Evolutionary conservation across 1,140 invertebrate genomes (phyloP), one percentile per base, ranked within the genome.

Genomic region (Cotesia typhae): DNA sequence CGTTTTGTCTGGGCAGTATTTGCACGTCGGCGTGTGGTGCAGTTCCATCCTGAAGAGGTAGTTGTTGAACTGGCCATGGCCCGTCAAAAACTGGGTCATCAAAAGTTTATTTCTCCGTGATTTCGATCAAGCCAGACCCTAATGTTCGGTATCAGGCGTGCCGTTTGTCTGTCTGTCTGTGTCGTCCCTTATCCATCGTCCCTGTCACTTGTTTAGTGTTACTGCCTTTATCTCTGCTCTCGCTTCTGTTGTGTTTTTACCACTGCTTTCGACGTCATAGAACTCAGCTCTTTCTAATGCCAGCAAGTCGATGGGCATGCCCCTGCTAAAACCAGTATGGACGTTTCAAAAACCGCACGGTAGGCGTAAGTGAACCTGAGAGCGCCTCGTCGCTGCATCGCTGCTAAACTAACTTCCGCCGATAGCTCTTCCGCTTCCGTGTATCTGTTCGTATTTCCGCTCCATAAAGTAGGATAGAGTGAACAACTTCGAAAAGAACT

Each of bases 401-500:
- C 14, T n/a, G 28, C 37, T 12, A 65, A 41, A 14, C 14, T 14
- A 14, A 14, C 14, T n/a, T 35, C 14, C 12, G 10, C 3, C 63
- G 0, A 37, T 47, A 41, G 4, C 0, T 4, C 20, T 12, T 38
- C 2, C 37, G 20, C 5, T 59, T 38, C 2, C 59, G 10, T n/a
- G 35, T 14, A n/a, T 41, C 1, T n/a, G 14, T 5, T 38, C n/a
- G 60, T 7, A 69, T 41, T 9, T 14, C 12, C 14, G 37, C 38
- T 51, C 37, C 14, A 35, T 69, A 69, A n/a, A 38, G 36, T 5
- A 69, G 10, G 35, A 69, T 59, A 2, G 53, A 59, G 10, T 36
- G 10, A 36, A 41, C 55, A 10, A 70, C 68, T 47, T 35, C 20
- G 1, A 20, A 5, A 3, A 70, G 59, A 0, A 51, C 20, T 47